Evolutionary conservation across 1,140 invertebrate species (phyloP).

Genomic region (Anagrus nilaparvatae): DNA sequence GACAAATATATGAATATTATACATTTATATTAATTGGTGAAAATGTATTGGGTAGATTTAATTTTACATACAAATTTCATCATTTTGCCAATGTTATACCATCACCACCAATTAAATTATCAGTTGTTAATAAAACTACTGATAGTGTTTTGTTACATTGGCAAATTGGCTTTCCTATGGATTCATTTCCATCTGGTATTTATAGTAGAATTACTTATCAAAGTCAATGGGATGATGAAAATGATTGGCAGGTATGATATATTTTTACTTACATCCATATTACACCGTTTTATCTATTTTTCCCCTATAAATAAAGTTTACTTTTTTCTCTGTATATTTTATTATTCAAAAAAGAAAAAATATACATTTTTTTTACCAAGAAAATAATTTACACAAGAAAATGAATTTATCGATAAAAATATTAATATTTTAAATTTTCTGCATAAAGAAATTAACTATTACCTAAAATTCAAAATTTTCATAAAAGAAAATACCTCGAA

Average conservation of each 20-base stretch:
- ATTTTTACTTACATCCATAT: not conserved
- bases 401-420: no score
- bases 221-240: slow-evolving; percentile 45
- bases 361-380: no score
- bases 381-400: no score
- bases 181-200: slow-evolving; percentile 48
- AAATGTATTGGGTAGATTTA: slow-evolving; percentile 47
- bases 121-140: slow-evolving; percentile 42
- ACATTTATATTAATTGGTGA: slow-evolving; percentile 43
- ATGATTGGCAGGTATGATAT: slow-evolving; percentile 42
- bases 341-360: no score
- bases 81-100: slow-evolving; percentile 53
- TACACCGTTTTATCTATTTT: not conserved
- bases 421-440: no score
- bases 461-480: no score
- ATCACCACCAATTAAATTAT: slow-evolving; percentile 46
- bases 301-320: no score
- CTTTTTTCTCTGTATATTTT: no score
- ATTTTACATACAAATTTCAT: slow-evolving; percentile 43
- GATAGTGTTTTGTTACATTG: slow-evolving; percentile 50
- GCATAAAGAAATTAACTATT: no score
- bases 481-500: no score
- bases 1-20: slow-evolving; percentile 47
- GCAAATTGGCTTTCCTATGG: slow-evolving; percentile 47
- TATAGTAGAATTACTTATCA: slow-evolving; percentile 53